Percentiles rank a stretch among this genome's conserved stretches.
Conservation (phyloP, 2,113 vertebrate species). For the Columbina picui region DNA sequence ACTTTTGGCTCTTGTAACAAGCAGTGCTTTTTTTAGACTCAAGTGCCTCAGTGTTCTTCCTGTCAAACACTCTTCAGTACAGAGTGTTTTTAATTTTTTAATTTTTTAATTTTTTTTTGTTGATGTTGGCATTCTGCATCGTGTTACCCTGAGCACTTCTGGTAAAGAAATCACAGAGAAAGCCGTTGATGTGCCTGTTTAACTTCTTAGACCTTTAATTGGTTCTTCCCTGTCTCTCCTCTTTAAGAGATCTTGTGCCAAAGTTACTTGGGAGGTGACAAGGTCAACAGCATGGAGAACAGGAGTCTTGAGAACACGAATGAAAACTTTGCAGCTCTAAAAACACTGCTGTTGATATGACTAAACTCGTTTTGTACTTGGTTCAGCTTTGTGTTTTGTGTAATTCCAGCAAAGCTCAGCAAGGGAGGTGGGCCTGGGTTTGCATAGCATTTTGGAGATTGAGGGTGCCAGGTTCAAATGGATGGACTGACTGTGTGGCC, state of each 20-base stretch:
- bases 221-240: neutral
- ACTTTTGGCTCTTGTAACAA: neutral
- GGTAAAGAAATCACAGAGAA: neutral
- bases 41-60: neutral
- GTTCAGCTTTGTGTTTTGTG: neutral
- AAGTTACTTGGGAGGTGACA: neutral
- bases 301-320: neutral
- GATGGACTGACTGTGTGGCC: neutral
- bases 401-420: neutral
- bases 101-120: neutral
- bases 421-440: neutral
- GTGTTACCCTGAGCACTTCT: neutral
- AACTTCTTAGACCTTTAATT: neutral
- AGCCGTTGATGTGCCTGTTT: neutral
- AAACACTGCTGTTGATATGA: neutral
- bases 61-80: neutral
- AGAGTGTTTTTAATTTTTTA: neutral
- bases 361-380: neutral
- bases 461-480: neutral
- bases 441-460: neutral
- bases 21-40: neutral
- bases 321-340: neutral
- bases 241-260: neutral
- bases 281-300: neutral
- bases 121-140: neutral